Percentiles rank a stretch among this genome's conserved stretches.
Evolutionary conservation across 2,797 vertebrate genomes (phyloP).

Genomic region (Phylloscopus collybita): DNA sequence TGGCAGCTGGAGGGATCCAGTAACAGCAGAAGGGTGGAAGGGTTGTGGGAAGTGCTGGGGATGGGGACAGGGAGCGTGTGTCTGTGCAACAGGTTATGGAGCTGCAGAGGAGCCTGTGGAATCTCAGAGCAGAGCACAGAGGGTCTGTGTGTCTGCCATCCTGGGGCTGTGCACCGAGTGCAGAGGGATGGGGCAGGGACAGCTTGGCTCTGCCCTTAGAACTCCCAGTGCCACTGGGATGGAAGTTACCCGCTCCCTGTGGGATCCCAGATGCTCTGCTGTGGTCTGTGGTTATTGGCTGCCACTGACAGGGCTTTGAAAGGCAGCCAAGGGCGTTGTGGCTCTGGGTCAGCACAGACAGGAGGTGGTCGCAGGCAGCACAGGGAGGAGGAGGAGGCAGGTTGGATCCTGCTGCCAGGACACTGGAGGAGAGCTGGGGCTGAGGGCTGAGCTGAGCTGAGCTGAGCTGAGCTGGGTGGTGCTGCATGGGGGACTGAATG

Average conservation of each 20-base stretch:
- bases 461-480: not conserved
- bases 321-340: not conserved
- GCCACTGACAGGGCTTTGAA: not conserved
- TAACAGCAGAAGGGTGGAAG: not conserved
- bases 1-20: not conserved
- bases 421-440: not conserved
- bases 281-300: not conserved
- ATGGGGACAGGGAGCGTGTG: not conserved
- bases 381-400: not conserved
- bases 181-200: not conserved
- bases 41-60: not conserved
- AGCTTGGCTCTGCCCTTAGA: not conserved
- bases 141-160: not conserved
- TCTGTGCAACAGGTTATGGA: not conserved
- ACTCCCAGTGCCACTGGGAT: not conserved
- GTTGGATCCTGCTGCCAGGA: not conserved
- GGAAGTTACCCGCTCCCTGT: not conserved
- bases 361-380: not conserved
- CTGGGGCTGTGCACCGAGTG: not conserved
- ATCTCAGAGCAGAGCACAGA: not conserved
- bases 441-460: not conserved
- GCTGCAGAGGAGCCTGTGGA: not conserved
- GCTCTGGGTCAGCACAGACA: not conserved
- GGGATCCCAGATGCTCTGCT: not conserved
- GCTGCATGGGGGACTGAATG: not conserved